Evolutionary conservation across 2,113 vertebrate genomes (phyloP).

Genomic region (Ellobius talpinus): DNA sequence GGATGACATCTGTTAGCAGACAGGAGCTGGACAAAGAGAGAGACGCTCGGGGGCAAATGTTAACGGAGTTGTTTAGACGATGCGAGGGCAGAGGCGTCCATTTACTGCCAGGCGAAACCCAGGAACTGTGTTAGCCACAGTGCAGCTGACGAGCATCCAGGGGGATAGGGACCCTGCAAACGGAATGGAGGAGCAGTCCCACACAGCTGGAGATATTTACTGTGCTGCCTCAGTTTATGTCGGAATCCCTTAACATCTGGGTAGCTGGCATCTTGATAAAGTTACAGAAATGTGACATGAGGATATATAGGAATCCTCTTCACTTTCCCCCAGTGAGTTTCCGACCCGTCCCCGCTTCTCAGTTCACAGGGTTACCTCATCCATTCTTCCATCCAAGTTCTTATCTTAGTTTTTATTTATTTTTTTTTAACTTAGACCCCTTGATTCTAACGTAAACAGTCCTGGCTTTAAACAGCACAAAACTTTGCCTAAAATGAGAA

Average conservation of each 20-base stretch:
- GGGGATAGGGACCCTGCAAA: conserved; percentile 83
- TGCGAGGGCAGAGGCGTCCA: conserved; percentile 88
- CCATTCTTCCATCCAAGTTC: conserved; percentile 20
- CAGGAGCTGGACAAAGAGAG: conserved; percentile 95
- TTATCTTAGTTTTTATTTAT: neutral
- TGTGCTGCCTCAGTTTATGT: conserved; percentile 76
- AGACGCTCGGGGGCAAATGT: conserved; percentile 93
- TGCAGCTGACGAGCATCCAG: conserved; percentile 86
- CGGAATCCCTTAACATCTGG: conserved; percentile 73
- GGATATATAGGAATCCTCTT: conserved; percentile 55
- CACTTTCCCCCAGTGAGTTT: conserved; percentile 77
- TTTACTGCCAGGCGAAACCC: conserved; percentile 90
- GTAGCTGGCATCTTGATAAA: conserved; percentile 81
- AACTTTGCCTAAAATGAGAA: conserved; percentile 67
- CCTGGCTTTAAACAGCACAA: conserved; percentile 55
- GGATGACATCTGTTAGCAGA: conserved; percentile 97
- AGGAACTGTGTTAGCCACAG: conserved; percentile 88
- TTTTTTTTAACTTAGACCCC: neutral
- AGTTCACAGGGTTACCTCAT: conserved; percentile 66
- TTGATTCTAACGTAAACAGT: neutral
- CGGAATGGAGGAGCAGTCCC: conserved; percentile 72
- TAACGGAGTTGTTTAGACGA: conserved; percentile 94
- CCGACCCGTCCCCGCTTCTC: conserved; percentile 8
- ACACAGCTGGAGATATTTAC: conserved; percentile 83
- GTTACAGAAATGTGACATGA: conserved; percentile 78